Conservation (phyloP, 2,113 vertebrate species). For the Pteropus alecto region DNA sequence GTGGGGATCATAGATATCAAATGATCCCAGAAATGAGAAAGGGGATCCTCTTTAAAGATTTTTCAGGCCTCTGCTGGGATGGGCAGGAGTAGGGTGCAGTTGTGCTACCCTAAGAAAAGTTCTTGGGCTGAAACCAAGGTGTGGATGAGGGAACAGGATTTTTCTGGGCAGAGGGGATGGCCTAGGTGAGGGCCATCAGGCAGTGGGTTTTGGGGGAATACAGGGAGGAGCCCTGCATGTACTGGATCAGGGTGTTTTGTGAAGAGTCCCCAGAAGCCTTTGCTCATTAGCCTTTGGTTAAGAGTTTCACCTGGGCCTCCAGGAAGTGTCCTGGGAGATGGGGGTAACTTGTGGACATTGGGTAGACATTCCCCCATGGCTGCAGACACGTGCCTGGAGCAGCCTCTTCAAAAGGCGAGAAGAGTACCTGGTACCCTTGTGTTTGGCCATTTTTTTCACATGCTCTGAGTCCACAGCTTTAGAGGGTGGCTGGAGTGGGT, state of each 20-base stretch:
- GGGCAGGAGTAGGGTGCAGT: neutral
- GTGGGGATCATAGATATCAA: neutral
- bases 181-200: neutral
- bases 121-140: neutral
- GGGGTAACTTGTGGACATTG: neutral
- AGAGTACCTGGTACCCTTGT: neutral
- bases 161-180: neutral
- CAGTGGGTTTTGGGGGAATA: neutral
- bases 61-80: neutral
- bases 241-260: neutral
- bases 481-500: neutral
- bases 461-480: neutral
- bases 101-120: neutral
- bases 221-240: neutral
- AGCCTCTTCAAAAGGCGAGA: neutral
- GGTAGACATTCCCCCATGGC: neutral
- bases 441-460: neutral
- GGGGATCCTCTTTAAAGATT: neutral
- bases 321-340: neutral
- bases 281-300: neutral
- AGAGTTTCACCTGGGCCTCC: neutral
- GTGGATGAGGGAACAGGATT: neutral
- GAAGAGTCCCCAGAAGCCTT: neutral
- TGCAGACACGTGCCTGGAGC: neutral
- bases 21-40: neutral